Base-by-base conservation (phyloP, 1,140 invertebrate species). In the Propsilocerus akamusi region DNA sequence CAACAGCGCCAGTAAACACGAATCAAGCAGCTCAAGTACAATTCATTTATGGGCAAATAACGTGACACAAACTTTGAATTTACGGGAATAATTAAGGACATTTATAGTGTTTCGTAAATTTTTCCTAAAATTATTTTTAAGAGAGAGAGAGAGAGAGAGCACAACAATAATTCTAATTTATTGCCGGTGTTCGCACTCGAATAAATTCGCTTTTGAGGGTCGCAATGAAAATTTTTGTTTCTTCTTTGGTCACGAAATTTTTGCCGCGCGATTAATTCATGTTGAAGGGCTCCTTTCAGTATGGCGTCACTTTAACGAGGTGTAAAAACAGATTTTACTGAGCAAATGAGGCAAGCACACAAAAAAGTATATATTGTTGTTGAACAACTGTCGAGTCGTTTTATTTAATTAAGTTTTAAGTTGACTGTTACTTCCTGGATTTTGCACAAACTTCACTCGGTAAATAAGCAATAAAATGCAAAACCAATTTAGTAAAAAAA, bases 361-460 rank as follows among this genome's bases (percentile, higher is more conserved):
- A 30, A 30, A n/a, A n/a, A 30, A 8, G n/a, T n/a, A 30, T 30
- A 11, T 3, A 30, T 30, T 11, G 28, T 30, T 30, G 10, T 30
- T 30, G 28, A 30, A 30, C n/a, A 30, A 30, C n/a, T 2, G 10
- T 30, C 2, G 10, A 11, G 10, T 30, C n/a, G 10, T 30, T n/a
- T 30, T 30, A 41, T 41, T 41, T 41, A 41, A 41, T 41, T 41
- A 41, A 41, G 17, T 17, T 41, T n/a, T 20, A 41, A 41, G 34
- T 41, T 41, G 34, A 41, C 34, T 41, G 34, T 41, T 41, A 41
- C 34, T 41, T 41, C 34, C 34, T 41, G 34, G 34, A n/a, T n/a
- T n/a, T n/a, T n/a, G n/a, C n/a, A n/a, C n/a, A n/a, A n/a, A n/a
- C n/a, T n/a, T n/a, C n/a, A n/a, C n/a, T n/a, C n/a, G n/a, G n/a